Conservation (phyloP, 1,140 invertebrate species). For the Muscidifurax raptorellus region DNA sequence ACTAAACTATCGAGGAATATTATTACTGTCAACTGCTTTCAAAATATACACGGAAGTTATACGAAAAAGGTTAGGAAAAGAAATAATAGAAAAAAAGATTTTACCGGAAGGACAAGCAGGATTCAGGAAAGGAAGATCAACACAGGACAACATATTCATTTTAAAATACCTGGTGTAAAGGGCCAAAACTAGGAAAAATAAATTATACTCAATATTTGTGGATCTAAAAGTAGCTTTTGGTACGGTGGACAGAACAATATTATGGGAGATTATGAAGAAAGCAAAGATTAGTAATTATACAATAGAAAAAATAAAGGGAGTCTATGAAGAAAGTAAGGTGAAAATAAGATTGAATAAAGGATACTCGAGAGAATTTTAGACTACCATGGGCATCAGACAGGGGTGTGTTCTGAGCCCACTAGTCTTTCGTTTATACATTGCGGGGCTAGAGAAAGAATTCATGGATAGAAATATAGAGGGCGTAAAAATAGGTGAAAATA, state of each 20-base stretch:
- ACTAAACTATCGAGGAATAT: slow-evolving; percentile 27
- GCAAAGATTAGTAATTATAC: background rate
- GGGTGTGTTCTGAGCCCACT: slow-evolving; percentile 12
- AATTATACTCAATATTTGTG: background rate
- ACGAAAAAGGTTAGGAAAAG: background rate
- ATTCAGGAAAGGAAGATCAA: background rate
- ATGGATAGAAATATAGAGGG: slow-evolving; percentile 15
- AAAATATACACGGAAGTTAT: background rate
- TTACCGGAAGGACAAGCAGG: too few relatives aligned
- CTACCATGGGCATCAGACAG: background rate
- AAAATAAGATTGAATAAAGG: background rate
- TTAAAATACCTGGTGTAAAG: background rate
- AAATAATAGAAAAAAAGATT: background rate
- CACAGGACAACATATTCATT: background rate
- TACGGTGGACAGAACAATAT: background rate
- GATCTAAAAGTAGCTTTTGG: background rate
- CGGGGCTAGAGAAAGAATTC: slow-evolving; percentile 22
- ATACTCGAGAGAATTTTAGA: slow-evolving; percentile 11
- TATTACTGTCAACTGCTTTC: background rate
- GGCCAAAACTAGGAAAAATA: background rate
- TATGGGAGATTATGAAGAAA: slow-evolving; percentile 16
- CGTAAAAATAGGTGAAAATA: slow-evolving; percentile 2
- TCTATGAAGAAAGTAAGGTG: slow-evolving; percentile 13
- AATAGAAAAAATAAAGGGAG: background rate
- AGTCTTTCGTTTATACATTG: slow-evolving; percentile 4